Evolutionary conservation across 2,888 invertebrate genomes (phyloP).

Genomic region (Melanchra persicariae): DNA sequence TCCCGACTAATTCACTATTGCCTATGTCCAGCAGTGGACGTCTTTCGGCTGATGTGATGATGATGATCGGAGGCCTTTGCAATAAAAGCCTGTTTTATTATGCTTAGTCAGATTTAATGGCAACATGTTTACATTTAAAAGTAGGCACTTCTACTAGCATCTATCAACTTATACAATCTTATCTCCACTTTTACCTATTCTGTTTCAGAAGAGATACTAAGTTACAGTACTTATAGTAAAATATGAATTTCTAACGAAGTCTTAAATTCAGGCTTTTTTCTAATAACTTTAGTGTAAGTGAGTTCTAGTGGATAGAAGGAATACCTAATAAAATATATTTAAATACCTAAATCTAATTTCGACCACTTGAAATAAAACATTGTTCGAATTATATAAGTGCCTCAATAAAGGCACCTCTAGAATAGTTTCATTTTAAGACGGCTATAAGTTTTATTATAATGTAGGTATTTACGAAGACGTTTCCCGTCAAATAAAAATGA

Average conservation of each 20-base stretch:
- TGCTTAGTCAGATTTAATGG: no score
- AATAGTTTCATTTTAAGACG: constrained; percentile 23
- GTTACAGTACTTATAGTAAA: no score
- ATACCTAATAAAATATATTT: background rate
- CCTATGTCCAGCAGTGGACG: no score
- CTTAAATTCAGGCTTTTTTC: background rate
- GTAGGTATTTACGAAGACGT: background rate
- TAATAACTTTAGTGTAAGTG: background rate
- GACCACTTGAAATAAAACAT: background rate
- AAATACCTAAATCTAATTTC: background rate
- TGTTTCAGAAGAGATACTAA: no score
- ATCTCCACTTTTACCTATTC: background rate
- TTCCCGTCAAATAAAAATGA: constrained; percentile 24
- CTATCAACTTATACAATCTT: background rate
- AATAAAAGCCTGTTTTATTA: no score
- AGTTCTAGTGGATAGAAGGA: no score
- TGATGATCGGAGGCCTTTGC: no score
- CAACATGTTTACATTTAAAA: no score
- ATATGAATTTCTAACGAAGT: background rate
- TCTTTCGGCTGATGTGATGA: no score
- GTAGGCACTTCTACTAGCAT: no score
- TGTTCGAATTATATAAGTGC: background rate
- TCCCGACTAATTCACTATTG: no score
- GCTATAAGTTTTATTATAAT: constrained; percentile 27
- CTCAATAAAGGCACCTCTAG: constrained; percentile 7